Evolutionary conservation across 2,113 vertebrate species (phyloP), one percentile per base, ranked within the genome.

Genomic region (Bubalus kerabau): DNA sequence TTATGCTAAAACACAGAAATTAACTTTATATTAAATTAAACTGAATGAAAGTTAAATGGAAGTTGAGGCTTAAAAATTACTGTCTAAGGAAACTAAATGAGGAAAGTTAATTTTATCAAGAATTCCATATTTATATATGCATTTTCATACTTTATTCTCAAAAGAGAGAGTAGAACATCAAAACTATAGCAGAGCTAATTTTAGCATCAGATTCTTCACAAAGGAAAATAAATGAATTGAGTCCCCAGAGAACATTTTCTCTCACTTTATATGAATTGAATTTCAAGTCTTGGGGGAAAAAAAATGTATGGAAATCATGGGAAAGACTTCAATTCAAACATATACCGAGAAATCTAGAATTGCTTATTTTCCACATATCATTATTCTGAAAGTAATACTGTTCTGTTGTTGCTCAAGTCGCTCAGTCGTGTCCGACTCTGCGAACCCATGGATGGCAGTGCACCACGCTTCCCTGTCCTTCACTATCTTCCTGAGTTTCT

Each of bases 131-230:
- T 32, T 84, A 6, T 36, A 2, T 32, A 56, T 93, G 36, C 8
- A 94, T 84, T 92, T 15, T 85, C 52, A 43, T 36, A 19, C 0
- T 40, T 74, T 1, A 56, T 87, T 80, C 32, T 84, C 64, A 83
- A 84, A 94, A 84, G 43, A 54, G 28, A 76, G 10, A 59, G 24
- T 6, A 62, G 19, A 71, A 64, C 28, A 74, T 23, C 7, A 56
- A 91, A 74, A 82, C 89, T 50, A 57, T 7, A 48, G 30, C 24
- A 48, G 19, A 26, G 32, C 43, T 96, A 96, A 83, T 87, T 97
- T 94, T 46, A 83, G 28, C 14, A 23, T n/a, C 15, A 62, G 30
- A 59, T 60, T 40, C 24, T 59, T 90, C 46, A 74, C 54, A 74
- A 86, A 57, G 14, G 13, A 57, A 90, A 86, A 86, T 36, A 80